A percentile compares a stretch with the other conserved stretches of the same genome.
Evolutionary conservation across 1,140 invertebrate species (phyloP).

Genomic region (Orius laevigatus): DNA sequence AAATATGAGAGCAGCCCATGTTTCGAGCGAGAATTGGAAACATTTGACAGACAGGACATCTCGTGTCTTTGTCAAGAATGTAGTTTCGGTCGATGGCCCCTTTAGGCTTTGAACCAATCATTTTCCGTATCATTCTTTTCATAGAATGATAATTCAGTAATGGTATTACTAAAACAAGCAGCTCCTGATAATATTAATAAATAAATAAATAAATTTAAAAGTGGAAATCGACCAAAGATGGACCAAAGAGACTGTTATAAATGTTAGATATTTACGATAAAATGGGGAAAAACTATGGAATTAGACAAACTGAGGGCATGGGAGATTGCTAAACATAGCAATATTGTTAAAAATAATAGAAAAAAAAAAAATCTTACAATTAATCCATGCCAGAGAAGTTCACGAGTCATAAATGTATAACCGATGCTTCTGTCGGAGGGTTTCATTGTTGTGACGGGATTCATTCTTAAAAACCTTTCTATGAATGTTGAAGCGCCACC

Average conservation of each 20-base stretch:
- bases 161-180: background rate
- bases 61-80: background rate
- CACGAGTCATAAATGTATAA: conserved; percentile 42
- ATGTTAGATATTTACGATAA: too few relatives aligned
- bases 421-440: conserved; percentile 33
- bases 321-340: conserved; percentile 5
- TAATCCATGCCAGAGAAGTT: conserved; percentile 48
- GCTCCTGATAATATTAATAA: background rate
- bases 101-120: background rate
- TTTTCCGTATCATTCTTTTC: background rate
- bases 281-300: background rate
- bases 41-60: background rate
- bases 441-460: conserved; percentile 30
- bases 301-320: background rate
- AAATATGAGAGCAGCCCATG: background rate
- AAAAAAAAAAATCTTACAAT: conserved; percentile 32
- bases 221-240: too few relatives aligned
- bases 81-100: background rate
- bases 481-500: conserved; percentile 40
- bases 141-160: background rate
- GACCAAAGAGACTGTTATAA: background rate
- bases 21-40: background rate
- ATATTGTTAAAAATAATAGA: conserved; percentile 13
- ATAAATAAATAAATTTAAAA: background rate
- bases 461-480: conserved; percentile 34